A percentile compares a stretch with the other conserved stretches of the same genome.
phyloP scores from a whole-genome alignment of 1,140 invertebrate genomes.

The Drosophila dunni region DNA sequence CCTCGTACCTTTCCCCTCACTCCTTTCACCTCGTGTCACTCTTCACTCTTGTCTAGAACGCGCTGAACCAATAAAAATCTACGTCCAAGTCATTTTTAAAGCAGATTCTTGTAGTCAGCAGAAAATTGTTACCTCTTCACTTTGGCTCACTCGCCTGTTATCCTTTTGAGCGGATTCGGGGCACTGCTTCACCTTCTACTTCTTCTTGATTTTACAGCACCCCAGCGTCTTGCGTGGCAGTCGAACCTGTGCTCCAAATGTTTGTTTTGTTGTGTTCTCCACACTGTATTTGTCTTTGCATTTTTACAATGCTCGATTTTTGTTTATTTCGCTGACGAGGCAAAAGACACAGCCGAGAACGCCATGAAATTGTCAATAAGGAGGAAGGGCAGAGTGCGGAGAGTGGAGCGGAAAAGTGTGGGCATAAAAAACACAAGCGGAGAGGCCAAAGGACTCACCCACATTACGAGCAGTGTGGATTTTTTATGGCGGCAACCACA shows the following conservation, averaged over 20 bases:
- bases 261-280: slow-evolving; percentile 74
- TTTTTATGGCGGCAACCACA: slow-evolving; percentile 64
- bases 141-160: slow-evolving; percentile 42
- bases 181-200: slow-evolving; percentile 3
- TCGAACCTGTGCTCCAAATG: slow-evolving; percentile 56
- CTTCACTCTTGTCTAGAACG: slow-evolving; percentile 23
- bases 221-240: slow-evolving; percentile 75
- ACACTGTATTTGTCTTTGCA: slow-evolving; percentile 78
- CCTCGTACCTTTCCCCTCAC: slow-evolving; percentile 1
- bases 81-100: slow-evolving; percentile 68
- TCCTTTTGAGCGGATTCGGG: slow-evolving; percentile 42
- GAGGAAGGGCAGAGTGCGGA: slow-evolving; percentile 7
- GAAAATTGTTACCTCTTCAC: slow-evolving; percentile 79
- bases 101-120: slow-evolving; percentile 77
- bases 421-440: slow-evolving; percentile 57
- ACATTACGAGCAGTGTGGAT: slow-evolving; percentile 65
- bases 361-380: slow-evolving; percentile 79
- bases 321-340: slow-evolving; percentile 84
- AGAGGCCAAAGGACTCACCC: slow-evolving; percentile 59
- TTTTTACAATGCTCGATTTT: slow-evolving; percentile 67
- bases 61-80: slow-evolving; percentile 81
- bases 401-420: slow-evolving; percentile 18
- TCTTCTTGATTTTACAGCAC: slow-evolving; percentile 67
- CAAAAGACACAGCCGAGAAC: slow-evolving; percentile 59
- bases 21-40: not conserved